These are phyloP conservation scores for Tetranychus truncatus DNA, from an alignment of 2,888 invertebrate genomes.

Conservation along the genomic window DNA sequence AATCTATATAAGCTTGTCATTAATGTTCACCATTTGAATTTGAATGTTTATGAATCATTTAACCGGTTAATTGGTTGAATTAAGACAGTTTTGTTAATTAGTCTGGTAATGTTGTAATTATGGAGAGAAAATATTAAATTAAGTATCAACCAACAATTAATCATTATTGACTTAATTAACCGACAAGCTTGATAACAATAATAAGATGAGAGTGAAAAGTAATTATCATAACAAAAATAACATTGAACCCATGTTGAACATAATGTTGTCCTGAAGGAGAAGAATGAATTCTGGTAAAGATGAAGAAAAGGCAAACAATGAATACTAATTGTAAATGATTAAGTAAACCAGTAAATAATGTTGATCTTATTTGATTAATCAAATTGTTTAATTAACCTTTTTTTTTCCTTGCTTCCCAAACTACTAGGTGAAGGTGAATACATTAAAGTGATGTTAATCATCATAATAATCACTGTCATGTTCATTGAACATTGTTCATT, in stretches of 20 bases:
- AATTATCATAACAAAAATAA: too few species aligned
- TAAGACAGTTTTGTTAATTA: not conserved
- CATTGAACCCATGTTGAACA: too few species aligned
- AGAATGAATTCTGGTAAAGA: not conserved
- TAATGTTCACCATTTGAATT: not conserved
- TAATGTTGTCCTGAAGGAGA: too few species aligned
- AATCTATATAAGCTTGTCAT: not conserved
- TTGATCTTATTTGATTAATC: not conserved
- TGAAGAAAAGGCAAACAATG: not conserved
- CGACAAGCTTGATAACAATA: not conserved
- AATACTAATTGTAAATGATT: not conserved
- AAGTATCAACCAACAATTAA: not conserved
- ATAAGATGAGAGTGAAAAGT: not conserved
- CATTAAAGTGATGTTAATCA: too few species aligned
- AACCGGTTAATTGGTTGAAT: not conserved
- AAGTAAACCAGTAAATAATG: not conserved
- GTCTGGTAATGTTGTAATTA: not conserved
- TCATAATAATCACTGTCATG: too few species aligned
- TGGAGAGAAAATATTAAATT: not conserved
- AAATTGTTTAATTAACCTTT: not conserved
- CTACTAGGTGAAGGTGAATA: not conserved
- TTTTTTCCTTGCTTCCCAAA: not conserved
- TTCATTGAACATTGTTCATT: too few species aligned
- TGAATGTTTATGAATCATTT: not conserved
- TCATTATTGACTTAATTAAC: not conserved